Evolutionary conservation across 2,113 vertebrate genomes (phyloP), one percentile per base, ranked within the genome.

Genomic region (Neofelis nebulosa): DNA sequence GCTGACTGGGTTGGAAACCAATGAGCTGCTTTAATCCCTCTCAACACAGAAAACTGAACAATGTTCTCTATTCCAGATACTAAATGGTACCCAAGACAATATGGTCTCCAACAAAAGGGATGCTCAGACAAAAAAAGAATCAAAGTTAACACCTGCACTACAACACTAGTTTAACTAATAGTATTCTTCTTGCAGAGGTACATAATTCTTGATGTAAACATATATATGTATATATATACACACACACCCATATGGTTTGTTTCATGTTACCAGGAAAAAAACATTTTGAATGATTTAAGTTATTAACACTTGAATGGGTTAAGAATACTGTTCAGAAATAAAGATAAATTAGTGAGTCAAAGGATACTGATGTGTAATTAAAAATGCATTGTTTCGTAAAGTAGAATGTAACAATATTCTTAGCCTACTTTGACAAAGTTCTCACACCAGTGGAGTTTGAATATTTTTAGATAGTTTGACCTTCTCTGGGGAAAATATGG

Each of bases 321-420:
- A 95, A 71, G 5, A 94, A 80, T 57, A 29, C 5, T 79, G 4
- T 25, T 89, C 12, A 38, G 50, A 52, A 19, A 12, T 38, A 83
- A 57, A 65, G 9, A 55, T 90, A 79, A 29, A 76, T 84, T 18
- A 15, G 29, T 69, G 48, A 90, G 14, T 71, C 68, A 38, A 91
- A 94, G 55, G 25, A 52, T 48, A 87, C 12, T 36, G 55, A 61
- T n/a, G 4, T 82, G 89, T 91, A 66, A 61, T 86, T 63, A 79
- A 89, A 95, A 97, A 65, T 48, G 78, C 27, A 7, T 41, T 63
- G 45, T 79, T 92, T 89, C 84, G 84, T 5, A 82, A 93, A 91
- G 38, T 69, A 89, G 18, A 69, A 73, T 36, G 29, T 21, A 83
- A 79, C 8, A 93, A 45, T 71, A 73, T 78, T 92, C 65, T 91